phyloP scores from a whole-genome alignment of 2,888 invertebrate species.

The Nemotelus nigrinus region DNA sequence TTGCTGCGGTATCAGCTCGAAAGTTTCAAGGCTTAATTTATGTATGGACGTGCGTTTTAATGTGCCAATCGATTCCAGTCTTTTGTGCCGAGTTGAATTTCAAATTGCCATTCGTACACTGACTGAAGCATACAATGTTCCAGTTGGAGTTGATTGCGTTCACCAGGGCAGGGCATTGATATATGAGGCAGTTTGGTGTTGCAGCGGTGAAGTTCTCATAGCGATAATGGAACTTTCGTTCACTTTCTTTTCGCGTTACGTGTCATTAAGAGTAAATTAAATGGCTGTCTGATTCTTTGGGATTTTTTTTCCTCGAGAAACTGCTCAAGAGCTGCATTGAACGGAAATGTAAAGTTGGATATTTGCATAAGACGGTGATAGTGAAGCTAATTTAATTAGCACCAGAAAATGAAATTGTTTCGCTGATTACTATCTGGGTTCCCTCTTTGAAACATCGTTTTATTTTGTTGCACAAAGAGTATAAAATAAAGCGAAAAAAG shows the following conservation, averaged over 20 bases:
- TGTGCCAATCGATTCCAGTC: constrained; percentile 14
- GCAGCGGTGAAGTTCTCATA: not conserved
- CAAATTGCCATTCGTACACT: not conserved
- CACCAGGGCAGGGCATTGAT: not conserved
- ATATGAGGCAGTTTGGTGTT: not conserved
- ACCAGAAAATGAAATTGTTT: constrained; percentile 16
- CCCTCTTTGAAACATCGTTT: not conserved
- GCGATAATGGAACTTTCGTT: not conserved
- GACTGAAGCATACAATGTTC: not conserved
- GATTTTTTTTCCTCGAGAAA: not conserved
- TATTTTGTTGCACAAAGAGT: not conserved
- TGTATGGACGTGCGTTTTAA: not conserved
- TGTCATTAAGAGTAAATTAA: not conserved
- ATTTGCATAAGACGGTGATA: not conserved
- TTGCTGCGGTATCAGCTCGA: not conserved
- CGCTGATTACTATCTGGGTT: not conserved
- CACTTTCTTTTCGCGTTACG: not conserved
- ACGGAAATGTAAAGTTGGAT: not conserved
- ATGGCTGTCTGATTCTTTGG: not conserved
- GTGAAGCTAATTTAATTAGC: constrained; percentile 21
- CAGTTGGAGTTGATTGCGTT: not conserved
- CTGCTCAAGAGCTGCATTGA: not conserved
- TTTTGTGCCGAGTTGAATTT: not conserved
- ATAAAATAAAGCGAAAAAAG: not conserved
- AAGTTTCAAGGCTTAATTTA: not conserved